Evolutionary conservation across 2,113 vertebrate species (phyloP).

Genomic region (Xiphophorus couchianus): DNA sequence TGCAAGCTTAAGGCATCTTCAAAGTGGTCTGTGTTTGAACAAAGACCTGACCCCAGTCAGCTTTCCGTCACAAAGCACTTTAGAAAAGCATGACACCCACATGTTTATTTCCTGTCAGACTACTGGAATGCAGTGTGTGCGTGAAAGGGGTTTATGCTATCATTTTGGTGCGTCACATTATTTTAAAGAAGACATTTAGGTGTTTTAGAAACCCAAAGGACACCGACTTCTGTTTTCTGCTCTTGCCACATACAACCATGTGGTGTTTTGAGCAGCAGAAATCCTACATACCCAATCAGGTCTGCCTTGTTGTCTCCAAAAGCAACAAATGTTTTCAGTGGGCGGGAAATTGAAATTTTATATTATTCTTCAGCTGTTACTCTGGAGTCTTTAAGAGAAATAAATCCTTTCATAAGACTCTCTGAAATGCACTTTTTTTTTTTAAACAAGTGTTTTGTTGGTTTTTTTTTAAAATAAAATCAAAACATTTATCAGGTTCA

Average conservation of each 20-base stretch:
- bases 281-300: background rate
- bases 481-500: background rate
- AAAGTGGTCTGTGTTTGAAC: background rate
- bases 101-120: background rate
- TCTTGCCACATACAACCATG: background rate
- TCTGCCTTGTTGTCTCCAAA: background rate
- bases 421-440: background rate
- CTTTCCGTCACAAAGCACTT: background rate
- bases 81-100: slow-evolving; percentile 1
- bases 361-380: background rate
- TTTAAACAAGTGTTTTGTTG: too few species aligned
- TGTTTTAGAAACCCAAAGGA: background rate
- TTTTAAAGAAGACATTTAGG: background rate
- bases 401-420: background rate
- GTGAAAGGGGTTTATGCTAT: background rate
- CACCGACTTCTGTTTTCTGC: too few species aligned
- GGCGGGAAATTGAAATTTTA: background rate
- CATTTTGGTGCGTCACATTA: background rate
- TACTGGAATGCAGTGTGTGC: background rate
- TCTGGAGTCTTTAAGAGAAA: background rate
- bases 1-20: background rate
- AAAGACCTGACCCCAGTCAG: background rate
- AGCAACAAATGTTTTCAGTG: background rate
- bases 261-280: background rate
- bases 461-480: too few species aligned